Conservation (phyloP, 1,140 invertebrate species). For the Pseudomyrmex sp. region DNA sequence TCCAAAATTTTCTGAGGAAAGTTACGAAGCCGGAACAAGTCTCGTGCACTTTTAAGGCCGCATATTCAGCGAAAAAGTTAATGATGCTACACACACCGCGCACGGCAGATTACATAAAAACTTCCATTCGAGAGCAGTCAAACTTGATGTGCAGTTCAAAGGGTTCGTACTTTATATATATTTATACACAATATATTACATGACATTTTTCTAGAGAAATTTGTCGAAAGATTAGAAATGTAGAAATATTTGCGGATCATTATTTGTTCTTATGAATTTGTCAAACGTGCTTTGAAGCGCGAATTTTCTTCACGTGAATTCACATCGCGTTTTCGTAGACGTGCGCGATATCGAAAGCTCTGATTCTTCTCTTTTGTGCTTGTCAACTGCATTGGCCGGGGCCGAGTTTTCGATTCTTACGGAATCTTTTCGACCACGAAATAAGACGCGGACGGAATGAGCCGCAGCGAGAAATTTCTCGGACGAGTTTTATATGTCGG, state of each 20-base stretch:
- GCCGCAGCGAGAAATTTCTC: conserved; percentile 43
- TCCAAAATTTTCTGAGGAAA: not conserved
- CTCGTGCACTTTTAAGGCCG: not conserved
- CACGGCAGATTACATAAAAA: not conserved
- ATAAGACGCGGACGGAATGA: conserved; percentile 54
- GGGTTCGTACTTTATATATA: too few relatives aligned
- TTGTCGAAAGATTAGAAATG: too few relatives aligned
- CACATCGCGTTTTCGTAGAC: not conserved
- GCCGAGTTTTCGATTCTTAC: conserved; percentile 36
- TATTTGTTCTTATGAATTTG: not conserved
- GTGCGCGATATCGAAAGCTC: conserved; percentile 3
- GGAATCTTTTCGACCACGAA: conserved; percentile 50
- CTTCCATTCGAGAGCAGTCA: not conserved
- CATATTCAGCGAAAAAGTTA: not conserved
- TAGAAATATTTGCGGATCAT: not conserved
- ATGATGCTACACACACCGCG: not conserved
- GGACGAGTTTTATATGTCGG: conserved; percentile 47
- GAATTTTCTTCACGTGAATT: conserved; percentile 35
- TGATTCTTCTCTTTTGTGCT: conserved; percentile 24
- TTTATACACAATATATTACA: too few relatives aligned
- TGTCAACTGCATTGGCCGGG: conserved; percentile 45
- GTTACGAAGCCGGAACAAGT: not conserved
- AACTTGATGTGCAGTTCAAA: not conserved
- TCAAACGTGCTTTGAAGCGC: not conserved
- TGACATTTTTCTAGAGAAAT: too few relatives aligned